Evolutionary conservation across 2,888 invertebrate species (phyloP).

Genomic region (Amphipoea oculea): DNA sequence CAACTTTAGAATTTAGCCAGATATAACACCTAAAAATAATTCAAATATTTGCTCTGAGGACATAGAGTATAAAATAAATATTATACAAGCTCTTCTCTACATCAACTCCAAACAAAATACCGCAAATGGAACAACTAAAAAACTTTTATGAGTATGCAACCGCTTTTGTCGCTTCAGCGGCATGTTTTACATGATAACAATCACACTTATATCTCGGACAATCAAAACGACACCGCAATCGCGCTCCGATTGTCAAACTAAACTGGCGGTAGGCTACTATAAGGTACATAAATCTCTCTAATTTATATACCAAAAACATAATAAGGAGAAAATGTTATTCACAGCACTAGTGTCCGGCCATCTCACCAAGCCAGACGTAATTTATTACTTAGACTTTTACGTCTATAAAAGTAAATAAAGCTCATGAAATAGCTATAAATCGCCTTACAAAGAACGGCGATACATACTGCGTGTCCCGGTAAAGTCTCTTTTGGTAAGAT

Average conservation of each 20-base stretch:
- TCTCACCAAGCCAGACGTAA: constrained; percentile 80
- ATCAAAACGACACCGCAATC: constrained; percentile 74
- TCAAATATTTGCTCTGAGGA: neutral
- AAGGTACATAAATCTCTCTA: constrained; percentile 85
- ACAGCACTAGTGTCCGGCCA: constrained; percentile 80
- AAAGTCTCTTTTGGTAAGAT: constrained; percentile 76
- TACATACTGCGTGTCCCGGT: constrained; percentile 76
- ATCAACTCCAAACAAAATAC: constrained; percentile 38
- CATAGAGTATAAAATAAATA: neutral
- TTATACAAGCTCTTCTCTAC: neutral
- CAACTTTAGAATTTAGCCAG: neutral
- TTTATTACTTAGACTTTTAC: constrained; percentile 81
- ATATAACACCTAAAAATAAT: neutral
- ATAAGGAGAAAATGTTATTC: constrained; percentile 89
- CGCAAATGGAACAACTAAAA: constrained; percentile 40
- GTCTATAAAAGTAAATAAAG: constrained; percentile 90
- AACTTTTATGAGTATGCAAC: constrained; percentile 54
- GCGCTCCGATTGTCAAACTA: constrained; percentile 74
- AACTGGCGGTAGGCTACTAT: constrained; percentile 77
- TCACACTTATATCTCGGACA: constrained; percentile 76
- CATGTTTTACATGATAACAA: constrained; percentile 72
- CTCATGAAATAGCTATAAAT: constrained; percentile 88
- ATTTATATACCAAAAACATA: constrained; percentile 89
- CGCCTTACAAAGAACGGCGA: constrained; percentile 83
- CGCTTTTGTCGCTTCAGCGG: constrained; percentile 46